phyloP scores from a whole-genome alignment of 2,797 vertebrate genomes.

The Margarornis squamiger region DNA sequence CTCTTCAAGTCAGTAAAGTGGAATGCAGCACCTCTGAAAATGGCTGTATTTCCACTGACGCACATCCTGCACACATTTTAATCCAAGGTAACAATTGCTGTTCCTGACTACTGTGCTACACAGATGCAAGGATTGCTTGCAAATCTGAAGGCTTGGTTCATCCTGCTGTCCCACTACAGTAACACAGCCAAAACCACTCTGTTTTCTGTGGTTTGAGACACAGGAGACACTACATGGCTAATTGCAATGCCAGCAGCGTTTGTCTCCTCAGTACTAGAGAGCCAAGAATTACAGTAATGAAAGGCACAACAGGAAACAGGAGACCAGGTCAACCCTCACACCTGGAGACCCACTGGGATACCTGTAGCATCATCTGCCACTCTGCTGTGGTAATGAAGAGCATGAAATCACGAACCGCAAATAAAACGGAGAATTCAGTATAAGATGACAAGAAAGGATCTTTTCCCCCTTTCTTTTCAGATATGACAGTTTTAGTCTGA shows the following conservation, averaged over 20 bases:
- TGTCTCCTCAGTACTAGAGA: not conserved
- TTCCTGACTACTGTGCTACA: not conserved
- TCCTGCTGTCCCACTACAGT: not conserved
- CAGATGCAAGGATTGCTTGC: not conserved
- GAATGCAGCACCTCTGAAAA: not conserved
- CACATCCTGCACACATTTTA: not conserved
- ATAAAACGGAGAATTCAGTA: not conserved
- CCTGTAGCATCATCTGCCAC: not conserved
- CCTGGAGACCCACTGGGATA: not conserved
- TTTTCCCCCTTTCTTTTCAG: not conserved
- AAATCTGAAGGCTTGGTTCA: not conserved
- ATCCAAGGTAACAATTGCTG: not conserved
- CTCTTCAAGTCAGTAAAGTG: not conserved
- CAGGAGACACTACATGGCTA: not conserved
- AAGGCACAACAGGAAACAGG: accelerated
- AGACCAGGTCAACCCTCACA: not conserved
- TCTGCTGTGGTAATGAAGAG: not conserved
- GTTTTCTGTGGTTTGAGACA: not conserved
- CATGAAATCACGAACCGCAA: not conserved
- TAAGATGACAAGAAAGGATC: not conserved
- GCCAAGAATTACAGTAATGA: not conserved
- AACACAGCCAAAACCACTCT: not conserved
- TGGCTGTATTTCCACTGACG: not conserved
- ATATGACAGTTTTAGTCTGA: not conserved
- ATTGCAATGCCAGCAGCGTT: accelerated